A percentile compares a stretch with the other conserved stretches of the same genome.
Evolutionary conservation across 2,888 invertebrate genomes (phyloP).

Genomic region (Geotrupes spiniger): DNA sequence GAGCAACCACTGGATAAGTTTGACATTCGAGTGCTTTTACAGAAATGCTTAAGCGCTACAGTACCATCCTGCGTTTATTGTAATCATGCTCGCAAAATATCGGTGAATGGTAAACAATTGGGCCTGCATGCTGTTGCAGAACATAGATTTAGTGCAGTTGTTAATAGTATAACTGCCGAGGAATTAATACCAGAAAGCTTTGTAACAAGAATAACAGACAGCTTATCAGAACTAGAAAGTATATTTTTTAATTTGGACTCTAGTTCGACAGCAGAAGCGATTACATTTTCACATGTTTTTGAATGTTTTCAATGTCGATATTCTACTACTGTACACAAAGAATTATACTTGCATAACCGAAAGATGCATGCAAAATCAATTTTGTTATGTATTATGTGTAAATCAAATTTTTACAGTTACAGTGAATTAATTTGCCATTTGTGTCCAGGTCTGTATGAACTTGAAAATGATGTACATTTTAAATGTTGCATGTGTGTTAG

Average conservation of each 20-base stretch:
- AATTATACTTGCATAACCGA: constrained; percentile 75
- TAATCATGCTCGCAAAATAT: constrained; percentile 81
- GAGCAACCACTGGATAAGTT: constrained; percentile 75
- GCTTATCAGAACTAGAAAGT: constrained; percentile 60
- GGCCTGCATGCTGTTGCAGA: constrained; percentile 75
- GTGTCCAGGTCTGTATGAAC: constrained; percentile 74
- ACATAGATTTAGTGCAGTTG: constrained; percentile 72
- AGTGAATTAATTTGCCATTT: constrained; percentile 84
- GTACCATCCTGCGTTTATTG: constrained; percentile 76
- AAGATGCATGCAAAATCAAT: constrained; percentile 84
- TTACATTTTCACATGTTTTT: constrained; percentile 66
- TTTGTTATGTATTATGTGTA: constrained; percentile 82
- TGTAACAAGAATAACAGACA: constrained; percentile 62
- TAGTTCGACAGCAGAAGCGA: constrained; percentile 58
- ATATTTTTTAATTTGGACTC: constrained; percentile 71
- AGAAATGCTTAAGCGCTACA: constrained; percentile 70
- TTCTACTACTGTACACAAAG: constrained; percentile 75
- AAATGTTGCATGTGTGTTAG: constrained; percentile 80
- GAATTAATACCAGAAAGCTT: constrained; percentile 71
- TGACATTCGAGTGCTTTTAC: constrained; percentile 67
- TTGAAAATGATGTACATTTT: constrained; percentile 66
- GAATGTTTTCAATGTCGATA: constrained; percentile 87
- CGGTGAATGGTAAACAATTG: constrained; percentile 78
- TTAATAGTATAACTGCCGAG: constrained; percentile 74
- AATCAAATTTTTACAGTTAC: constrained; percentile 81